These are phyloP conservation scores for Ammodytes marinus DNA, from an alignment of 2,113 vertebrate genomes.

Conservation along the genomic window DNA sequence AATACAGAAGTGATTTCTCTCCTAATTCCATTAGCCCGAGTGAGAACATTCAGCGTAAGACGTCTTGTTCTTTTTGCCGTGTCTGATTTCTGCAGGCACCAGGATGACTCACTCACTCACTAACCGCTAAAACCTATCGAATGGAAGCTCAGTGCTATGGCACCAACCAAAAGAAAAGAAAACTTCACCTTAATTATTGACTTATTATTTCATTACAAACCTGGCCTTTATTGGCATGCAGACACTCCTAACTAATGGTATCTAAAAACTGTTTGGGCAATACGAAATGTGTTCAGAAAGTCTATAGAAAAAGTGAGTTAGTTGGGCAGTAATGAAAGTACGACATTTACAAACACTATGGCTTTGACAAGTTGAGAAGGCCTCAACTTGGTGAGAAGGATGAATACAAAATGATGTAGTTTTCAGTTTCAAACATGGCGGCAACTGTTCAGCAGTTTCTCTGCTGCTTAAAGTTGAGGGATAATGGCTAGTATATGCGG, in stretches of 20 bases:
- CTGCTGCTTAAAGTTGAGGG: conserved; percentile 28
- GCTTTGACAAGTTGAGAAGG: conserved; percentile 40
- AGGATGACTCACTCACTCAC: neutral
- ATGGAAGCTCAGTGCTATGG: conserved; percentile 21
- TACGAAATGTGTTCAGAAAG: conserved; percentile 65
- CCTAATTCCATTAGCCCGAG: conserved; percentile 1
- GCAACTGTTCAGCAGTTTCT: conserved; percentile 37
- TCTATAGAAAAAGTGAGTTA: conserved; percentile 60
- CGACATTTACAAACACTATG: conserved; percentile 49
- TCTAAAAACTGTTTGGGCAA: conserved; percentile 23
- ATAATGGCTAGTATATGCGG: conserved; percentile 58
- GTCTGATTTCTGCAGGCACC: conserved; percentile 20
- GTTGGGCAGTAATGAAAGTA: conserved; percentile 12
- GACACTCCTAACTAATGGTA: conserved; percentile 10
- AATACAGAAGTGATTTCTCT: conserved; percentile 30
- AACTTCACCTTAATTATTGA: conserved; percentile 28
- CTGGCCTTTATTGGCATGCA: conserved; percentile 51
- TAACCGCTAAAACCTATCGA: conserved; percentile 26
- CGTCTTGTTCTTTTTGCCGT: conserved; percentile 5
- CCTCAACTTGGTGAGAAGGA: conserved; percentile 10
- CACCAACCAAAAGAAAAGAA: conserved; percentile 38
- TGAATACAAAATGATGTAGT: neutral
- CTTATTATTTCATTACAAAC: conserved; percentile 31
- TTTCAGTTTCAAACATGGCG: conserved; percentile 27
- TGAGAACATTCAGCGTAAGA: conserved; percentile 49